phyloP scores from a whole-genome alignment of 2,113 vertebrate species.

The Larimichthys polyactis region DNA sequence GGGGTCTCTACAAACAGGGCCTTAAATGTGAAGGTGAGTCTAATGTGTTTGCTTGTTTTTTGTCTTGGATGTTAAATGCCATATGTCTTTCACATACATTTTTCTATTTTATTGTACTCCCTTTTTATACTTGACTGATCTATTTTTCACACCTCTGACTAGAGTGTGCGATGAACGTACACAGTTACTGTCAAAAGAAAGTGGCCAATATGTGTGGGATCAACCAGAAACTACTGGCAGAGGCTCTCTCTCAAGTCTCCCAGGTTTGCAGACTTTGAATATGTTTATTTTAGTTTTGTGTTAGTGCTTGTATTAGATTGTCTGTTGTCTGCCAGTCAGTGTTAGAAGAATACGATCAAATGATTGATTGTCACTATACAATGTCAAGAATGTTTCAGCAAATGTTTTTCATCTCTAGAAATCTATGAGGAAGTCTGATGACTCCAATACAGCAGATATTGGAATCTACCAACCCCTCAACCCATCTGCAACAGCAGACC shows the following conservation, averaged over 20 bases:
- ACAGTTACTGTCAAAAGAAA: constrained; percentile 93
- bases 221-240: constrained; percentile 97
- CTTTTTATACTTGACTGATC: not conserved
- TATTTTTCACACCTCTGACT: constrained; percentile 24
- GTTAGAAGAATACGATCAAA: not conserved
- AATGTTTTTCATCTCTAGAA: constrained; percentile 78
- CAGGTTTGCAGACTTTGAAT: constrained; percentile 81
- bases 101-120: not conserved
- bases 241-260: constrained; percentile 92
- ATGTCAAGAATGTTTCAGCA: not conserved
- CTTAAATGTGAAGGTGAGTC: constrained; percentile 95
- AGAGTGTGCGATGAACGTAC: constrained; percentile 97
- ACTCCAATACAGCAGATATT: constrained; percentile 81
- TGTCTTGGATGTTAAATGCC: not conserved
- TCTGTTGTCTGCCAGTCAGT: not conserved
- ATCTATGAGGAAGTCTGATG: constrained; percentile 86
- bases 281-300: not conserved
- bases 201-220: constrained; percentile 98
- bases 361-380: not conserved
- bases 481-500: constrained; percentile 48
- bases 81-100: not conserved
- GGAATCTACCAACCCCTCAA: constrained; percentile 88
- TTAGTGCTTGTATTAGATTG: not conserved
- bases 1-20: constrained; percentile 96
- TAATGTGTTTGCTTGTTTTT: not conserved